A percentile compares a stretch with the other conserved stretches of the same genome.
phyloP scores from a whole-genome alignment of 2,113 vertebrate genomes.

The Hoplias malabaricus region DNA sequence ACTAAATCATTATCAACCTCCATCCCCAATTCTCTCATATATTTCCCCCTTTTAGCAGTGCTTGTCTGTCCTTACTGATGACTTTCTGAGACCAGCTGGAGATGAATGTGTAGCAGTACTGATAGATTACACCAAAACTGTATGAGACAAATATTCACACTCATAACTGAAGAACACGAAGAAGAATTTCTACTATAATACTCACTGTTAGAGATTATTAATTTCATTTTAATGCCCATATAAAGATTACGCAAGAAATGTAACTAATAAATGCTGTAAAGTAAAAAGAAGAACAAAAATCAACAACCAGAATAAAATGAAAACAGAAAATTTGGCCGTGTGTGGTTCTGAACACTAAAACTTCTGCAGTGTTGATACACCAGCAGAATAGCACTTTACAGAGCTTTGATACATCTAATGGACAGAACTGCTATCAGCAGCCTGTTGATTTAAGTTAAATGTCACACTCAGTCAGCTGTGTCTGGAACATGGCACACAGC shows the following conservation, averaged over 20 bases:
- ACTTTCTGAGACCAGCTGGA: constrained; percentile 18
- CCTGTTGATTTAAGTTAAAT: constrained; percentile 51
- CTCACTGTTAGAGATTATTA: not conserved
- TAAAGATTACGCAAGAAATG: not conserved
- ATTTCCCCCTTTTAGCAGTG: not conserved
- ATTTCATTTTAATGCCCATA: not conserved
- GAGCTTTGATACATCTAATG: constrained; percentile 35
- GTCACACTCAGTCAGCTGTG: constrained; percentile 46
- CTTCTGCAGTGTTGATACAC: not conserved
- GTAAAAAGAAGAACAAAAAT: not conserved
- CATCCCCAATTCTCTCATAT: too few relatives aligned
- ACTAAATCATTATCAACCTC: not conserved
- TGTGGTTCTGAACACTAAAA: constrained; percentile 18
- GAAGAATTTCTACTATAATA: too few relatives aligned
- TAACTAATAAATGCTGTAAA: not conserved
- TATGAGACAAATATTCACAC: not conserved
- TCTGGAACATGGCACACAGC: constrained; percentile 24
- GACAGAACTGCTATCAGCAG: constrained; percentile 40
- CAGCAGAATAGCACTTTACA: constrained; percentile 33
- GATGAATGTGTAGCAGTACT: constrained; percentile 7
- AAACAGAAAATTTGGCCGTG: not conserved
- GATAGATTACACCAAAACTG: constrained; percentile 4
- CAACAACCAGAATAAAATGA: constrained; percentile 5
- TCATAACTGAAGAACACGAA: too few relatives aligned
- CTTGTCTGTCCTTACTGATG: not conserved